Base-by-base conservation (phyloP, 1,140 invertebrate species). In the Lerema accius region DNA sequence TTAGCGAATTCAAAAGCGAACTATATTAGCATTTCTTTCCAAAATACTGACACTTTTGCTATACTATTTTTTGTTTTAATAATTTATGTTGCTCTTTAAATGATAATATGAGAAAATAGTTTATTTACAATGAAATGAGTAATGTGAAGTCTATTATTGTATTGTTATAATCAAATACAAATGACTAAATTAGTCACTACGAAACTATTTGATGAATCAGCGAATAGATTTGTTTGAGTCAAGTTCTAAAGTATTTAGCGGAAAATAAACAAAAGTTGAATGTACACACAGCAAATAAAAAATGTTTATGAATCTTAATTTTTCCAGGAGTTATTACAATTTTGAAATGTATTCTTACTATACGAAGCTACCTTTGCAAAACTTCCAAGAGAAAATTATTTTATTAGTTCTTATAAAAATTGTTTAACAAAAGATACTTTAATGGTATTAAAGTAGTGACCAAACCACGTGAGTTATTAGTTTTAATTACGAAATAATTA, bases 1-100 rank as follows among this genome's bases (percentile, higher is more conserved):
- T 26, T 59, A 48, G 42, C 15, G 23, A 37, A 35, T 46, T 15
- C 15, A 11, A 37, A 45, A 37, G 55, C 46, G 55, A 23, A 28
- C 35, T 46, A 39, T 46, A 46, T 59, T 59, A 59, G 16, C 55
- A 48, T 59, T 59, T 37, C 55, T 46, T 48, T 59, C 42, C 46
- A 35, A 32, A 48, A 48, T 46, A 28, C 6, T 23, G 11, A 16
- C 19, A 48, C 26, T 53, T 39, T 37, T 19, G 37, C 32, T 39
- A 35, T 50, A 11, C 32, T 39, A 4, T 15, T 50, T 51, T 15
- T 51, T 51, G 10, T 13, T 23, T 7, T 1, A 19, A 6, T 32
- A 32, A 32, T 32, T 4, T 7, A 32, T 7, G 2, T 23, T 23
- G 2, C 3, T 7, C 4, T 32, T 32, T 7, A 7, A 4, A 32